These are phyloP conservation scores for Acanthosepion lycidas DNA, from an alignment of 2,888 invertebrate genomes.

Conservation along the genomic window DNA sequence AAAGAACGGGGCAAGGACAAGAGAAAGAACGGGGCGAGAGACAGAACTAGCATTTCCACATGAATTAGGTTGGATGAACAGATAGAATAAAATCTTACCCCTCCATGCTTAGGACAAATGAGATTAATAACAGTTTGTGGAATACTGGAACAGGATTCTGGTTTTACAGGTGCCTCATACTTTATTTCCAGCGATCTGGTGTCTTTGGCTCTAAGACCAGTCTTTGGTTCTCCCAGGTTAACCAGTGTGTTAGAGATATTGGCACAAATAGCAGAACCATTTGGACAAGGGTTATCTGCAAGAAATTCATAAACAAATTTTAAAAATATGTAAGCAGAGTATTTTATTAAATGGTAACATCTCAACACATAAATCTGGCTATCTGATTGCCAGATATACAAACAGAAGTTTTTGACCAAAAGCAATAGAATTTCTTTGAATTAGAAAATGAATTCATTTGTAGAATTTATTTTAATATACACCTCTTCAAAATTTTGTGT, in stretches of 20 bases:
- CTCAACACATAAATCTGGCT: too few species aligned
- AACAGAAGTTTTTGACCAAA: too few species aligned
- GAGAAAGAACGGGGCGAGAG: too few species aligned
- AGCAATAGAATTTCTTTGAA: too few species aligned
- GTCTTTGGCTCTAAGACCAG: constrained; percentile 52
- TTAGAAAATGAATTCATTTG: too few species aligned
- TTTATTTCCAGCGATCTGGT: constrained; percentile 56
- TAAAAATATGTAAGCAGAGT: neutral
- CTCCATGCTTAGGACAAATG: constrained; percentile 65
- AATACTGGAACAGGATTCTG: constrained; percentile 57
- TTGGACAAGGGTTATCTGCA: constrained; percentile 54
- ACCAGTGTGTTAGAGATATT: constrained; percentile 50
- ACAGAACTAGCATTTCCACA: neutral
- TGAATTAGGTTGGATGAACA: neutral
- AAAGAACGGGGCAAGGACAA: too few species aligned
- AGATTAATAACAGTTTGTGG: constrained; percentile 66
- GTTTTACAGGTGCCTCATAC: constrained; percentile 54
- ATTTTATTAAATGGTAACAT: neutral
- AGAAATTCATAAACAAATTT: neutral
- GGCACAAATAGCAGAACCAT: constrained; percentile 58
- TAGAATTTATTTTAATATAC: too few species aligned
- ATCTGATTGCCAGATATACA: too few species aligned
- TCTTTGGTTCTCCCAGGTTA: constrained; percentile 55
- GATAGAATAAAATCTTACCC: constrained; percentile 57
- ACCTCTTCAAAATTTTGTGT: too few species aligned